These are phyloP conservation scores for Trachelus troglodyta DNA, from an alignment of 2,888 invertebrate genomes.

Conservation along the genomic window DNA sequence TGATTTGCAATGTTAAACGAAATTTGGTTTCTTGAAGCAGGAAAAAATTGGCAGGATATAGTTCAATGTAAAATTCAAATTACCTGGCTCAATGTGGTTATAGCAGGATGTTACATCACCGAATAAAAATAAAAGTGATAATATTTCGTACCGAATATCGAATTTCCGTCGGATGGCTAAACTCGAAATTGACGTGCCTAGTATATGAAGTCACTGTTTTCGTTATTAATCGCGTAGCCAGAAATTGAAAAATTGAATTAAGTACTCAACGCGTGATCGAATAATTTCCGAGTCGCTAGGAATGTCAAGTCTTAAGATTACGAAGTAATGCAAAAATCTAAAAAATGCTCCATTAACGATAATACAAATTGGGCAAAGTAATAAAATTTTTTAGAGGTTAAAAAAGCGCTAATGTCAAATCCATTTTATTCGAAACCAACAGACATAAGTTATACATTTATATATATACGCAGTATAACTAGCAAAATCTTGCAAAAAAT, in stretches of 20 bases:
- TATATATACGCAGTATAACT: too few species aligned
- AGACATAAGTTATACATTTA: too few species aligned
- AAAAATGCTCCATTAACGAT: too few species aligned
- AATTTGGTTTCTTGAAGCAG: background rate
- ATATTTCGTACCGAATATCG: background rate
- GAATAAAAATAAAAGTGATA: background rate
- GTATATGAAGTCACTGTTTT: background rate
- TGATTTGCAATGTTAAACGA: background rate
- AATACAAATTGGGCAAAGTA: background rate
- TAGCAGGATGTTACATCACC: background rate
- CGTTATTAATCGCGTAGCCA: background rate
- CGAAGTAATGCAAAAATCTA: too few species aligned
- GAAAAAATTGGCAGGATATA: background rate
- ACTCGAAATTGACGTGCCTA: background rate
- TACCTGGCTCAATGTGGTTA: background rate
- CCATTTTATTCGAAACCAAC: too few species aligned
- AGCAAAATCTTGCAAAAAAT: too few species aligned
- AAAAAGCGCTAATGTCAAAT: too few species aligned
- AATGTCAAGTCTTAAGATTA: background rate
- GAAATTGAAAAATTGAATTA: conserved; percentile 1
- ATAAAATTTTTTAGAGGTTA: background rate
- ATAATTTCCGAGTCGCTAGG: background rate
- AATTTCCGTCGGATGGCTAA: background rate
- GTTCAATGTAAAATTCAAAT: background rate
- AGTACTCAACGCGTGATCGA: background rate